Evolutionary conservation across 2,888 invertebrate genomes (phyloP).

Genomic region (Platerodrilus igneus): DNA sequence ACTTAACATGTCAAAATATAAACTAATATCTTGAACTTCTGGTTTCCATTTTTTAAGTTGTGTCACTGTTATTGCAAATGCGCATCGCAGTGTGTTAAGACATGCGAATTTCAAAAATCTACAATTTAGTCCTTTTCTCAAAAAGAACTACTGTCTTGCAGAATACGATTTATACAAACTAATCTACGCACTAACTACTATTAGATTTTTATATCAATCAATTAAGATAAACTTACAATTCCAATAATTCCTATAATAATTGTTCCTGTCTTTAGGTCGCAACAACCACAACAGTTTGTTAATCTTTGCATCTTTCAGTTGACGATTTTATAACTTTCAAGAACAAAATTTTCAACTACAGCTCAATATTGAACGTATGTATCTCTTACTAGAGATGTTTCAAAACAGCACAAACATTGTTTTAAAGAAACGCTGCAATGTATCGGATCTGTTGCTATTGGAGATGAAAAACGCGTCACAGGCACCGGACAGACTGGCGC

Average conservation of each 20-base stretch:
- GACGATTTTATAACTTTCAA: background rate
- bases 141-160: too few relatives aligned
- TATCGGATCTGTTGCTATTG: constrained; percentile 6
- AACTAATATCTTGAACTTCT: too few relatives aligned
- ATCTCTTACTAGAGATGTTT: background rate
- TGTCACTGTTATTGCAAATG: too few relatives aligned
- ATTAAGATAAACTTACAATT: constrained; percentile 15
- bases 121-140: too few relatives aligned
- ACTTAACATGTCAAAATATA: too few relatives aligned
- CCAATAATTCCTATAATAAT: constrained; percentile 17
- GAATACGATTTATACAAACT: too few relatives aligned
- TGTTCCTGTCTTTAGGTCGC: constrained; percentile 14
- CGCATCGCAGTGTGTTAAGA: too few relatives aligned
- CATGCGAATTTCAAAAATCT: too few relatives aligned
- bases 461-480: constrained; percentile 13
- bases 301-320: constrained; percentile 11
- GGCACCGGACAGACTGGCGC: constrained; percentile 22
- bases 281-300: constrained; percentile 17
- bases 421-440: constrained; percentile 1
- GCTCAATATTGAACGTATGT: background rate
- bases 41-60: too few relatives aligned
- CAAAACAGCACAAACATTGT: background rate
- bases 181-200: too few relatives aligned
- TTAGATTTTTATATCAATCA: too few relatives aligned
- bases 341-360: background rate